Evolutionary conservation across 1,140 invertebrate species (phyloP), one percentile per base, ranked within the genome.

Genomic region (Lanistes nyassanus): DNA sequence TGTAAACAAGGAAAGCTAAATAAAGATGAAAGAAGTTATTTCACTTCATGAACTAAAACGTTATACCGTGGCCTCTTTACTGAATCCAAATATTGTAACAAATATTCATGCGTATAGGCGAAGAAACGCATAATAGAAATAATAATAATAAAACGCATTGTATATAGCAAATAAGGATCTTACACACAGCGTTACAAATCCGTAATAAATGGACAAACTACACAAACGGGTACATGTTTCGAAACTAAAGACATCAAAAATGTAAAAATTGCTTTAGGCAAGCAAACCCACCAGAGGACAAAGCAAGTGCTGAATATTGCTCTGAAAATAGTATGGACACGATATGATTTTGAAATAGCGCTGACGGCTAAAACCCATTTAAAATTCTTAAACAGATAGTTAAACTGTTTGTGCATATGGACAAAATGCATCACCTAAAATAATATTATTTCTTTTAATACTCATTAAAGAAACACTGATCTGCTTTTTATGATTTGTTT

Each of bases 291-390:
- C 70, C 70, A 60, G 55, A 34, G 23, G 34, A n/a, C 56, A 58
- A 62, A 9, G 70, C 70, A 55, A 72, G 56, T 29, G 70, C 70
- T 60, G 70, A 72, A 37, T 72, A 72, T 39, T 72, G 55, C 42
- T 72, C 70, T 72, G 70, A 31, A 36, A 36, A 37, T 60, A 3
- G 42, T 9, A 47, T 47, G 42, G 42, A 47, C 19, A 47, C 19
- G 42, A 47, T 9, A 47, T 47, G 42, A 47, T 47, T 47, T 47
- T 47, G 42, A 16, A 47, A 47, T 47, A 47, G 42, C 19, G 19
- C 9, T 47, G 42, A 47, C 42, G 19, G 42, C 9, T 47, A 16
- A 47, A 47, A 3, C 42, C 42, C 42, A 47, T 47, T 47, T 47
- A n/a, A n/a, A n/a, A n/a, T n/a, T n/a, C n/a, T n/a, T n/a, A n/a